Conservation (phyloP, 1,140 invertebrate genomes). For the Drosophila pandora region DNA sequence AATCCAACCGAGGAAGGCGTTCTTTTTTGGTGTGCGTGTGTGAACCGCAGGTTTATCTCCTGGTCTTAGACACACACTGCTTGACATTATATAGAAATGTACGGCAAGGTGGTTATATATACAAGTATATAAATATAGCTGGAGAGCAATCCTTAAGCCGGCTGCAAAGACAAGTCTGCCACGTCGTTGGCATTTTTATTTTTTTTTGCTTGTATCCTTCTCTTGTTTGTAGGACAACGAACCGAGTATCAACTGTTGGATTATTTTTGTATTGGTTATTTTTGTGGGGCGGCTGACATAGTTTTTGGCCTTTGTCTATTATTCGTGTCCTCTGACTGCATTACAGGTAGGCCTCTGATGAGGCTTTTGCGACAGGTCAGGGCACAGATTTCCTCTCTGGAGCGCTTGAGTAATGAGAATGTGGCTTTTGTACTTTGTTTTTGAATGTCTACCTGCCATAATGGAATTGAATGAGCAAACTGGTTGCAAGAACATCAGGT, state of each 20-base stretch:
- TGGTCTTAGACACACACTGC: slow-evolving; percentile 31
- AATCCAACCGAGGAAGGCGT: slow-evolving; percentile 22
- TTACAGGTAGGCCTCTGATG: slow-evolving; percentile 27
- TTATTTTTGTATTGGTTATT: slow-evolving; percentile 61
- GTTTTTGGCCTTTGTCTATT: slow-evolving; percentile 53
- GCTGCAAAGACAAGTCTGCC: slow-evolving; percentile 45
- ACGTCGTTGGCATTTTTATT: slow-evolving; percentile 9
- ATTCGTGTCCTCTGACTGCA: slow-evolving; percentile 32
- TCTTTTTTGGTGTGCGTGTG: slow-evolving; percentile 19
- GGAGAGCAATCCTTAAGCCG: slow-evolving; percentile 56
- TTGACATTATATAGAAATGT: slow-evolving; percentile 19
- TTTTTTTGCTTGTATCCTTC: slow-evolving; percentile 15
- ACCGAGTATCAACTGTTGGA: slow-evolving; percentile 65
- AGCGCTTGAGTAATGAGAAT: slow-evolving; percentile 48
- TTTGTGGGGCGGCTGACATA: slow-evolving; percentile 56
- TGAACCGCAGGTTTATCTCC: slow-evolving; percentile 53
- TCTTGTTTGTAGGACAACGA: slow-evolving; percentile 61
- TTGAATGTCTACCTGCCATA: neutral
- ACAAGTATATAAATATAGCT: slow-evolving; percentile 9
- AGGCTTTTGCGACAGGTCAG: slow-evolving; percentile 30
- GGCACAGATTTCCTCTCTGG: slow-evolving; percentile 14
- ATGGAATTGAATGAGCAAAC: slow-evolving; percentile 13
- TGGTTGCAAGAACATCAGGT: too few species aligned
- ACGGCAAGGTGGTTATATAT: slow-evolving; percentile 2
- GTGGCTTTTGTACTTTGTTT: slow-evolving; percentile 4